Evolutionary conservation across 2,888 invertebrate genomes (phyloP).

Genomic region (Acrocyrtus sp.): DNA sequence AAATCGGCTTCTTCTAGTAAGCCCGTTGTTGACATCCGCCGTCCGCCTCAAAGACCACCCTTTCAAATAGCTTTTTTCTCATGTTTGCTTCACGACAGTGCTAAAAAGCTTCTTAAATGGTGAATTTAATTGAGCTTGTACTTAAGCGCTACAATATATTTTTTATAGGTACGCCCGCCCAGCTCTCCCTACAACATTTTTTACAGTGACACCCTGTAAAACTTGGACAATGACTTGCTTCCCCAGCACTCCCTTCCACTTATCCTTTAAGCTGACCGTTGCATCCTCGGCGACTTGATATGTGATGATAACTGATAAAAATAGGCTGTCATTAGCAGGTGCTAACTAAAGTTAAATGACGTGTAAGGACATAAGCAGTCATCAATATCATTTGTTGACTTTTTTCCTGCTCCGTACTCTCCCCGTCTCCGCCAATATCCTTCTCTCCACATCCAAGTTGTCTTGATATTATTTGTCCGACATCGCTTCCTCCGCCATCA

Average conservation of each 20-base stretch:
- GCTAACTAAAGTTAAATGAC: slow-evolving; percentile 44
- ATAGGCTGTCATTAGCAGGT: slow-evolving; percentile 36
- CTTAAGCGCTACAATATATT: no score
- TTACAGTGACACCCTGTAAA: no score
- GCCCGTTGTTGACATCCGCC: neutral
- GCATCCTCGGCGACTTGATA: slow-evolving; percentile 14
- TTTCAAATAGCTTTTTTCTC: neutral
- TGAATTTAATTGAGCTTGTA: no score
- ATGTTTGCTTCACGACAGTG: neutral
- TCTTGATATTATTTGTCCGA: neutral
- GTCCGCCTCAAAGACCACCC: neutral
- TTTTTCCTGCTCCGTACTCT: neutral
- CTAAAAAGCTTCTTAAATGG: no score
- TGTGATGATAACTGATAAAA: slow-evolving; percentile 20
- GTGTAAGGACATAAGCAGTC: slow-evolving; percentile 34
- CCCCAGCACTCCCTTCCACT: no score
- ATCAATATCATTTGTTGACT: slow-evolving; percentile 20
- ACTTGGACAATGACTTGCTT: no score
- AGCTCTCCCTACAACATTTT: no score
- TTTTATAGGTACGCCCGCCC: no score
- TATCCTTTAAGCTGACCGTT: neutral
- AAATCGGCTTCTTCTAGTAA: neutral
- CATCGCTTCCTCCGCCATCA: neutral
- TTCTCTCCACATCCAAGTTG: neutral
- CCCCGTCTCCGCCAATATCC: neutral